Evolutionary conservation across 2,888 invertebrate genomes (phyloP).

Genomic region (Cantharis nigra): DNA sequence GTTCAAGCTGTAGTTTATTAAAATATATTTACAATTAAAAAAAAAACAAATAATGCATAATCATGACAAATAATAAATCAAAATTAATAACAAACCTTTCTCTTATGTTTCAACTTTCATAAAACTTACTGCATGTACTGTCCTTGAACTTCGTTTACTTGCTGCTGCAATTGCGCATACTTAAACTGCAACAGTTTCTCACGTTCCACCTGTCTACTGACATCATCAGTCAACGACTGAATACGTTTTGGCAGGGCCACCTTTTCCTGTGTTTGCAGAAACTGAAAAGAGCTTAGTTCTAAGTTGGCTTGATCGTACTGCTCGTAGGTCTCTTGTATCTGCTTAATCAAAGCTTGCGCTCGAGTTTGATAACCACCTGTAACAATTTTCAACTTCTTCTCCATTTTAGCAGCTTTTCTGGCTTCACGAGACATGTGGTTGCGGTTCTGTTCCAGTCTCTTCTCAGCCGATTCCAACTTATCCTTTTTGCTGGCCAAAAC

Average conservation of each 20-base stretch:
- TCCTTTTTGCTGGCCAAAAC: constrained; percentile 96
- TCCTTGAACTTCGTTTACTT: constrained; percentile 56
- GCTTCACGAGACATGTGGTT: constrained; percentile 97
- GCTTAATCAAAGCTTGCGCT: constrained; percentile 85
- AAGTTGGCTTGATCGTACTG: constrained; percentile 89
- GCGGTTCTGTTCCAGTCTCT: constrained; percentile 89
- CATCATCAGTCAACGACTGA: constrained; percentile 90
- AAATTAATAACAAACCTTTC: too few relatives aligned
- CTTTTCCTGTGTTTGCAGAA: constrained; percentile 86
- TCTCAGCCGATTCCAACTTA: constrained; percentile 90
- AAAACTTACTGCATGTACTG: not conserved
- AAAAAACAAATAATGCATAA: too few relatives aligned
- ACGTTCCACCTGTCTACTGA: constrained; percentile 87
- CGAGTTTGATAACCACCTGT: constrained; percentile 84
- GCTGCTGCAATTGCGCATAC: constrained; percentile 76
- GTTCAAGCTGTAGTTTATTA: too few relatives aligned
- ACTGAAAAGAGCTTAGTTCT: constrained; percentile 89
- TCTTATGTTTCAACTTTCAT: too few relatives aligned
- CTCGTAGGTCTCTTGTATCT: constrained; percentile 82
- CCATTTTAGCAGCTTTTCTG: constrained; percentile 95
- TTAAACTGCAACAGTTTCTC: constrained; percentile 86
- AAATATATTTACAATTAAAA: too few relatives aligned
- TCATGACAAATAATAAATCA: too few relatives aligned
- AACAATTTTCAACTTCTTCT: constrained; percentile 95
- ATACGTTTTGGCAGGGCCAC: constrained; percentile 88